Evolutionary conservation across 2,797 vertebrate genomes (phyloP).

Genomic region (Acanthiza pusilla): DNA sequence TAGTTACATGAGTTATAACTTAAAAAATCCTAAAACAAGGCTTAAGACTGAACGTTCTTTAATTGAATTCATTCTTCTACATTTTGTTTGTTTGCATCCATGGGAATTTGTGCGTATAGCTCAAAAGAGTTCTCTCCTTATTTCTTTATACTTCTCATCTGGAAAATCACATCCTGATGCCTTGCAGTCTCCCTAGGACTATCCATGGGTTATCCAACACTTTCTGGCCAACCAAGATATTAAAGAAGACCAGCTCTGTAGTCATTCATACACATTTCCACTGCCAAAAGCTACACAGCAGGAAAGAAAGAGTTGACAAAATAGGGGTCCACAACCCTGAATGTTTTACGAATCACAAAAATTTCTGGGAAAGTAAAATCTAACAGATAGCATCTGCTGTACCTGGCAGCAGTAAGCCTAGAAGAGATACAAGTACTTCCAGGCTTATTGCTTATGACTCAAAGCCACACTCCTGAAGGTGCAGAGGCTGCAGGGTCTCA

Average conservation of each 20-base stretch:
- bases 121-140: background rate
- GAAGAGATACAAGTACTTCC: background rate
- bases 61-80: background rate
- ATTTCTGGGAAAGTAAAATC: slow-evolving; percentile 4
- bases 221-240: background rate
- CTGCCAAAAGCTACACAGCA: background rate
- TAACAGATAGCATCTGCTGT: background rate
- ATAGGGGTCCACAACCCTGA: background rate
- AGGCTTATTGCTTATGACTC: background rate
- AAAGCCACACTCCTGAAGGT: background rate
- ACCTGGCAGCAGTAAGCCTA: background rate
- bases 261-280: background rate
- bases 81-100: background rate
- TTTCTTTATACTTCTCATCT: background rate
- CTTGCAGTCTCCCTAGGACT: background rate
- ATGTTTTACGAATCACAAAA: background rate
- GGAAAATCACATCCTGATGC: slow-evolving; percentile 16
- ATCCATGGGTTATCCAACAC: background rate
- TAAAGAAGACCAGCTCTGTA: background rate
- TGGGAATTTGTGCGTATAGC: background rate
- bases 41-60: background rate
- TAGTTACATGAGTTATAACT: background rate
- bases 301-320: background rate
- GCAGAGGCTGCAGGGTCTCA: background rate
- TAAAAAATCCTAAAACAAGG: background rate